A percentile compares a stretch with the other conserved stretches of the same genome.
These are phyloP conservation scores for Saimiri boliviensis DNA, from an alignment of 2,113 vertebrate genomes.

Conservation along the genomic window DNA sequence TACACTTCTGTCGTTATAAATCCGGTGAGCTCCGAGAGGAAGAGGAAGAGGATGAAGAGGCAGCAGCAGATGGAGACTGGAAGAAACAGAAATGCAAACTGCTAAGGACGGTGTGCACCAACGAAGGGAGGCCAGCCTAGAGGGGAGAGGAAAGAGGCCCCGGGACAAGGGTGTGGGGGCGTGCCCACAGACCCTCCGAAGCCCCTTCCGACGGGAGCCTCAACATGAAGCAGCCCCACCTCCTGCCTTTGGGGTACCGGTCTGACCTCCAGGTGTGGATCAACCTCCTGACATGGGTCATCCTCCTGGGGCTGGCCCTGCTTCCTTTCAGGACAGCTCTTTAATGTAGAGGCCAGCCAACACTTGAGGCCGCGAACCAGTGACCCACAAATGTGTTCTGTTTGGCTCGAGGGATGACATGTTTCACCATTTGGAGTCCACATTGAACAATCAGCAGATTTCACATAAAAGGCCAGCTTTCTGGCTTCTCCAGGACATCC, in stretches of 20 bases:
- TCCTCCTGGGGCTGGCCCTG: neutral
- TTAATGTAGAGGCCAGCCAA: neutral
- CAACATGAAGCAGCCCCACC: neutral
- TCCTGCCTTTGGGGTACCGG: neutral
- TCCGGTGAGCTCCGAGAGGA: conserved; percentile 98
- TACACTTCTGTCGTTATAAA: conserved; percentile 99
- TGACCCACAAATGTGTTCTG: neutral
- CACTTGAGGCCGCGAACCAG: accelerated
- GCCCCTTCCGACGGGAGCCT: neutral
- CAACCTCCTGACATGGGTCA: accelerated
- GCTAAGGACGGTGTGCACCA: neutral
- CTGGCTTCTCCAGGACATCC: neutral
- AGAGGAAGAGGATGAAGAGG: conserved; percentile 98
- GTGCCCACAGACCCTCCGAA: neutral
- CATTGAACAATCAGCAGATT: neutral
- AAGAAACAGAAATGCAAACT: conserved; percentile 70
- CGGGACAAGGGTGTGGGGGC: neutral
- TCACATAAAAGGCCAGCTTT: neutral
- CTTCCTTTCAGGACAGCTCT: too few species aligned
- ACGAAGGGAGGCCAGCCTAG: accelerated
- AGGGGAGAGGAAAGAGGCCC: neutral
- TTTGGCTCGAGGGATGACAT: accelerated
- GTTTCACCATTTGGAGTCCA: neutral
- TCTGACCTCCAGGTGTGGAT: neutral
- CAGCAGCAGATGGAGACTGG: conserved; percentile 99